Percentiles rank a stretch among this genome's conserved stretches.
These are phyloP conservation scores for Glaucomys volans DNA, from an alignment of 2,113 vertebrate genomes.

Conservation along the genomic window DNA sequence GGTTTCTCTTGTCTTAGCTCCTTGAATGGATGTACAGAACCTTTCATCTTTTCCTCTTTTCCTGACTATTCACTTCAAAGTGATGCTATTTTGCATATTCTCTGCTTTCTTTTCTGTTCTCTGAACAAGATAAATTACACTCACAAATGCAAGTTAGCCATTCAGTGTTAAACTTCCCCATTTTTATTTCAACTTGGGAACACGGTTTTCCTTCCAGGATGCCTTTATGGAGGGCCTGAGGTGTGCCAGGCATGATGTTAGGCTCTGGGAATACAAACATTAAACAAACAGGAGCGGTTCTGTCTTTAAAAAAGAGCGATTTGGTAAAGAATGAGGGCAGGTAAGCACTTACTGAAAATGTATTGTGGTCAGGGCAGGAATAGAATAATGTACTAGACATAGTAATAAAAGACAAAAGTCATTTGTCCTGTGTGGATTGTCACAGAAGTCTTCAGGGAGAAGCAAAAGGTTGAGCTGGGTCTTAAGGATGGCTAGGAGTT, in stretches of 20 bases:
- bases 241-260: neutral
- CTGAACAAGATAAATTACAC: neutral
- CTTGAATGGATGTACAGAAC: neutral
- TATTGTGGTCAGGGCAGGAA: neutral
- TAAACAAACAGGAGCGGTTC: neutral
- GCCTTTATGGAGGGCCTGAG: neutral
- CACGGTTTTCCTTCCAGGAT: neutral
- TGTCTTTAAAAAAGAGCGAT: neutral
- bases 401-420: neutral
- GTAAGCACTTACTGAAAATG: neutral
- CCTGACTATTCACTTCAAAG: constrained; percentile 18
- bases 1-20: neutral
- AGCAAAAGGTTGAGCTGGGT: neutral
- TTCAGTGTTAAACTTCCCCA: neutral
- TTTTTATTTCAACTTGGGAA: neutral
- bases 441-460: neutral
- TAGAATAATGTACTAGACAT: neutral
- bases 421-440: neutral
- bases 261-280: neutral
- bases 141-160: neutral
- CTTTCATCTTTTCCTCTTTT: constrained; percentile 40
- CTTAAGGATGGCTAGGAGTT: neutral
- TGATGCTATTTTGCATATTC: neutral
- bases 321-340: neutral
- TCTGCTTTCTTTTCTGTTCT: neutral